Evolutionary conservation across 2,888 invertebrate genomes (phyloP).

Genomic region (Chymomyza procnemis): DNA sequence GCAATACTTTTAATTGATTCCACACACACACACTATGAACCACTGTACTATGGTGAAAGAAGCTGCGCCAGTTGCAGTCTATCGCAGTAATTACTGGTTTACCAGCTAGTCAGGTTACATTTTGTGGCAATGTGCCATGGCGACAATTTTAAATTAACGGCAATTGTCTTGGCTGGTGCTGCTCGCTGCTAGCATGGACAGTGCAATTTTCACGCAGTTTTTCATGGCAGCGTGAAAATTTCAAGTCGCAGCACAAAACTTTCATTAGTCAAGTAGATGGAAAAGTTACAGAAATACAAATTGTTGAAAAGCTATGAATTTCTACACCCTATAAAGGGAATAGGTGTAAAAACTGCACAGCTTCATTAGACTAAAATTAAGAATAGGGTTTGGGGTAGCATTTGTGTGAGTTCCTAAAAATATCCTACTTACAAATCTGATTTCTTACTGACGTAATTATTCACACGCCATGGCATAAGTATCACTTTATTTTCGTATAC

Average conservation of each 20-base stretch:
- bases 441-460: no score
- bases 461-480: no score
- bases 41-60: constrained; percentile 53
- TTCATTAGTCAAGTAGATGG: constrained; percentile 42
- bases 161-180: constrained; percentile 64
- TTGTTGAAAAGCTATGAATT: background rate
- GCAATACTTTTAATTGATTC: constrained; percentile 73
- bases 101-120: constrained; percentile 13
- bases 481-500: no score
- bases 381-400: no score
- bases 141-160: constrained; percentile 72
- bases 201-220: constrained; percentile 70
- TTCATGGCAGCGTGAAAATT: constrained; percentile 45
- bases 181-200: constrained; percentile 15
- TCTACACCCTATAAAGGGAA: background rate
- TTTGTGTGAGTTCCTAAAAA: no score
- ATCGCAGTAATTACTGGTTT: constrained; percentile 69
- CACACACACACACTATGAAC: constrained; percentile 37
- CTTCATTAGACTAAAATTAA: no score
- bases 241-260: constrained; percentile 38
- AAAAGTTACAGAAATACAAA: background rate
- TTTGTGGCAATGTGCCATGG: constrained; percentile 43
- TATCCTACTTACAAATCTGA: no score
- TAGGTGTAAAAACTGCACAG: no score
- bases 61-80: constrained; percentile 61